Percentiles rank a stretch among this genome's conserved stretches.
phyloP scores from a whole-genome alignment of 2,113 vertebrate species.

The Micronycteris hirsuta region DNA sequence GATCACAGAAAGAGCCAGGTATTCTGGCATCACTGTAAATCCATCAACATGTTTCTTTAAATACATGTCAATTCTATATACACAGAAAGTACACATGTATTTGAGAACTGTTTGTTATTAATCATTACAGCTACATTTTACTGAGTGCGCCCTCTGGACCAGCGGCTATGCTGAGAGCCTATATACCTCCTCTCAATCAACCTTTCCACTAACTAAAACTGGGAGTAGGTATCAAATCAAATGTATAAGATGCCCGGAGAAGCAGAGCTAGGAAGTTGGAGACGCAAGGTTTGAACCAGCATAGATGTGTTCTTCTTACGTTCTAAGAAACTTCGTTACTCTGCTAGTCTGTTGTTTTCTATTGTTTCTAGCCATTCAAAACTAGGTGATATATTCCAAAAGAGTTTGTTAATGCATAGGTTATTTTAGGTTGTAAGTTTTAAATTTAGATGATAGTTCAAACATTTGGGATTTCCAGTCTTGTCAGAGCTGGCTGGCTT shows the following conservation, averaged over 20 bases:
- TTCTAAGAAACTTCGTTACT: neutral
- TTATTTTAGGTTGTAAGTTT: neutral
- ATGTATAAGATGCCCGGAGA: neutral
- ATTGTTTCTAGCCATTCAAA: neutral
- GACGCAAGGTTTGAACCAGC: neutral
- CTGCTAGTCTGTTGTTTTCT: neutral
- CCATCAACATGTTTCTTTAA: conserved; percentile 32
- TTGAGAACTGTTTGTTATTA: conserved; percentile 34
- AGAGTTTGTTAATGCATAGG: neutral
- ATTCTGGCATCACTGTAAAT: neutral
- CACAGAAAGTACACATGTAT: neutral
- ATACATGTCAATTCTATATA: conserved; percentile 22
- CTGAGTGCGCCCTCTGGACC: neutral
- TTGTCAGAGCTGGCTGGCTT: neutral
- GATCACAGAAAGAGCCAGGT: neutral
- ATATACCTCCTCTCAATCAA: neutral
- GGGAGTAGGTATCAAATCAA: neutral
- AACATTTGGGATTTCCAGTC: conserved; percentile 8
- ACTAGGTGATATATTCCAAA: neutral
- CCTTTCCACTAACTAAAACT: neutral
- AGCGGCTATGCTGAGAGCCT: neutral
- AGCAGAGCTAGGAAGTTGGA: neutral
- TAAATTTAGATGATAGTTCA: neutral
- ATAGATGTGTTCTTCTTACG: neutral
- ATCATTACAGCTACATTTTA: neutral